Evolutionary conservation across 2,797 vertebrate genomes (phyloP), one percentile per base, ranked within the genome.

Genomic region (Melanotaenia nigrans): DNA sequence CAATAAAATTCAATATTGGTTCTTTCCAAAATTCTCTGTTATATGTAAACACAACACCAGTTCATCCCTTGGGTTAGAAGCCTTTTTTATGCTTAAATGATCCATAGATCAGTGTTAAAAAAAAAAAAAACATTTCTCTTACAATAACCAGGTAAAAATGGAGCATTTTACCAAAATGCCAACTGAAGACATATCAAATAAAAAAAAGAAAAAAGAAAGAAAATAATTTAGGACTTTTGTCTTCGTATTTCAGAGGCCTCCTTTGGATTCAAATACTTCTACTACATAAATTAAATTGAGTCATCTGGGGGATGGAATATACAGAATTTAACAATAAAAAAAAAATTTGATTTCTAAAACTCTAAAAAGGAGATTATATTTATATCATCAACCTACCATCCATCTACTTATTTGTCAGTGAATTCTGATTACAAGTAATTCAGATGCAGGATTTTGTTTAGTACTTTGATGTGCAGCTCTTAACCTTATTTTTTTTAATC

Each of bases 161-260:
- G 2, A 3, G 38, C 9, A 10, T 8, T 49, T n/a, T 20, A 22
- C 20, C 9, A 22, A 51, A 24, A 51, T 5, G 1, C 40, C 14
- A 20, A 45, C 13, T 18, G 18, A 45, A 45, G 18, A 47, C 6
- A 6, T 45, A 45, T 8, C 18, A 51, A 51, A 4, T 3, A 51
- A 8, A n/a, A 49, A 10, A 22, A 49, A 22, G 2, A 2, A 13
- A 53, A 25, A 13, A 3, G 4, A 25, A 25, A 24, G 18, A 47
- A 47, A 47, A 47, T 7, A 7, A 20, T n/a, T 42, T 12, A 38
- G 11, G 10, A 12, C 8, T 18, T 45, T 12, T 20, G 12, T 45
- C 18, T 45, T 85, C 62, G 73, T 66, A 81, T 20, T 1, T 84
- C 61, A 74, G 70, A 81, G 71, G 28, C 47, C 61, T 9, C 68